Evolutionary conservation across 2,113 vertebrate genomes (phyloP).

Genomic region (Aldabrachelys gigantea): DNA sequence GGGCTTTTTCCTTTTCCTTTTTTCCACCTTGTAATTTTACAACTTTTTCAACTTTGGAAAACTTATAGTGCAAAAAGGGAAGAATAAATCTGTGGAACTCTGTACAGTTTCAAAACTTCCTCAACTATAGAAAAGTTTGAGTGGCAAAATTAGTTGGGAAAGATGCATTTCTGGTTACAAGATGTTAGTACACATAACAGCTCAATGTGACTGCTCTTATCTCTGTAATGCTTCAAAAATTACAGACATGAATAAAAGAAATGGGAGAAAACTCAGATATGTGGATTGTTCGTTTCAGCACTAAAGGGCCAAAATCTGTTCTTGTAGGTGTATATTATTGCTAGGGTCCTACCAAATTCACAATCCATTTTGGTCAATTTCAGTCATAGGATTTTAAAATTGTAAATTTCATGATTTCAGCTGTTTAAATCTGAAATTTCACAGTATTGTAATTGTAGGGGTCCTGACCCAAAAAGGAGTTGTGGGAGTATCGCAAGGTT

Average conservation of each 20-base stretch:
- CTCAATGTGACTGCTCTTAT: not conserved
- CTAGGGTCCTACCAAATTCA: too few species aligned
- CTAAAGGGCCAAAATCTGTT: not conserved
- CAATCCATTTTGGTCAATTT: too few species aligned
- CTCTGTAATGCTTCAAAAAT: not conserved
- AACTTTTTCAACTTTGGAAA: not conserved
- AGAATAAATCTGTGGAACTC: not conserved
- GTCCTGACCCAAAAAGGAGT: too few species aligned
- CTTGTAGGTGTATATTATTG: not conserved
- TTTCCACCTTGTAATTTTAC: not conserved
- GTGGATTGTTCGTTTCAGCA: not conserved
- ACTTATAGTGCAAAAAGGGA: not conserved
- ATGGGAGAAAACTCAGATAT: not conserved
- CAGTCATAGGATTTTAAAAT: too few species aligned
- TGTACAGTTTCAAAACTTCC: not conserved
- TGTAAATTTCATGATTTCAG: too few species aligned
- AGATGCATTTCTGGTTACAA: not conserved
- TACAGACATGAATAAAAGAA: not conserved
- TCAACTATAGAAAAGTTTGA: not conserved
- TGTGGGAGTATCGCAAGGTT: too few species aligned
- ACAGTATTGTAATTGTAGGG: too few species aligned
- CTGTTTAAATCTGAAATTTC: too few species aligned
- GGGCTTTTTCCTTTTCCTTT: not conserved
- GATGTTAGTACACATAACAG: not conserved
- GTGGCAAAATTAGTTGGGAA: not conserved